A percentile compares a stretch with the other conserved stretches of the same genome.
Evolutionary conservation across 2,888 invertebrate genomes (phyloP).

Genomic region (Seladonia tumulorum): DNA sequence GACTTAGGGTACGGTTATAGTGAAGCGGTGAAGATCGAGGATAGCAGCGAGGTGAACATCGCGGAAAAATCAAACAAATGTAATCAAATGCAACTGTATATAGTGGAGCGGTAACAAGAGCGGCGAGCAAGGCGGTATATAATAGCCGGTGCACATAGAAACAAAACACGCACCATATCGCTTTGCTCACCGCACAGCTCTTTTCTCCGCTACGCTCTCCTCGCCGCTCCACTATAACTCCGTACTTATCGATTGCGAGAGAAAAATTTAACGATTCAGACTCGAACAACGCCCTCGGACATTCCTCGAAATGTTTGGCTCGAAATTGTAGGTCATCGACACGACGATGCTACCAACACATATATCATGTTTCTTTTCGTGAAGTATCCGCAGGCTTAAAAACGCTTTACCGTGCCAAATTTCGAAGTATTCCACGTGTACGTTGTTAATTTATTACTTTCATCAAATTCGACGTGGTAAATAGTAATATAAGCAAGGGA

Average conservation of each 20-base stretch:
- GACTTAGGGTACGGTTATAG: no score
- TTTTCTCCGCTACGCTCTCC: no score
- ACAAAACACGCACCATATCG: no score
- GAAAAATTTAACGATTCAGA: constrained; percentile 34
- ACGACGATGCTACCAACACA: background rate
- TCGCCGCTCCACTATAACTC: no score
- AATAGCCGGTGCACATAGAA: no score
- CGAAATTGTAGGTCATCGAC: constrained; percentile 42
- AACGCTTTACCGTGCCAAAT: constrained; percentile 6
- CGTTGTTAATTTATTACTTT: background rate
- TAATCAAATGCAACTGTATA: no score
- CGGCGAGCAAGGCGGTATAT: no score
- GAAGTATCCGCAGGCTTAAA: background rate
- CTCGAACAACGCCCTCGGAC: constrained; percentile 19
- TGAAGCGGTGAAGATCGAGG: no score
- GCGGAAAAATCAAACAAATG: no score
- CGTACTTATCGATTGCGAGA: constrained; percentile 36
- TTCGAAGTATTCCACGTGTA: constrained; percentile 1
- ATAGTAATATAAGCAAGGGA: background rate
- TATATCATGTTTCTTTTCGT: background rate
- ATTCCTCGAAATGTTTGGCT: background rate
- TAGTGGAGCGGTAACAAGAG: no score
- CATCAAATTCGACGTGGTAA: background rate
- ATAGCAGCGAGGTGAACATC: no score
- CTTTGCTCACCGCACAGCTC: no score